Evolutionary conservation across 2,888 invertebrate species (phyloP).

Genomic region (Trachelus iudaicus): DNA sequence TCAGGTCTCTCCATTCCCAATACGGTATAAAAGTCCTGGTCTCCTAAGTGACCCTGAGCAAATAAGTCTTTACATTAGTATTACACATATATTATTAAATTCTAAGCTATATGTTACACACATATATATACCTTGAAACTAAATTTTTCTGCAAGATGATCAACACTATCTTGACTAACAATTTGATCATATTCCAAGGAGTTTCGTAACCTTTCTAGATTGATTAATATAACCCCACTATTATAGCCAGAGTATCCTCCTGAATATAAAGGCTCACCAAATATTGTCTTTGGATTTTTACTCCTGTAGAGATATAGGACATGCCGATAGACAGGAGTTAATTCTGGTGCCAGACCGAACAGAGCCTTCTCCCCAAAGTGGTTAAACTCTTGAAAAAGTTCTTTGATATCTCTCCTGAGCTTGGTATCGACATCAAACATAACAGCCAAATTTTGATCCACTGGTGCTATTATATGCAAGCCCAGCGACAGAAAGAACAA

Average conservation of each 20-base stretch:
- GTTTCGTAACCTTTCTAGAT: constrained; percentile 74
- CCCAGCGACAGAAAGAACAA: constrained; percentile 83
- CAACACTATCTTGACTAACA: constrained; percentile 68
- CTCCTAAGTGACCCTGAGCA: constrained; percentile 78
- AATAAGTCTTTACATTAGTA: neutral
- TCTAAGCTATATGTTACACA: neutral
- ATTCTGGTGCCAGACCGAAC: constrained; percentile 79
- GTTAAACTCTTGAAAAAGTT: constrained; percentile 76
- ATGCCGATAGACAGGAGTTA: constrained; percentile 83
- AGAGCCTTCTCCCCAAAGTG: constrained; percentile 73
- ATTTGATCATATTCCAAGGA: constrained; percentile 72
- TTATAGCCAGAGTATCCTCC: constrained; percentile 81
- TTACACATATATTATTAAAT: neutral
- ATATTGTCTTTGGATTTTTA: constrained; percentile 72
- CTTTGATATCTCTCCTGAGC: constrained; percentile 75
- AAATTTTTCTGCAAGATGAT: constrained; percentile 71
- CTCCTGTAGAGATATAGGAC: constrained; percentile 76
- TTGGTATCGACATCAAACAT: constrained; percentile 84
- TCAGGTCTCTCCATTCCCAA: constrained; percentile 76
- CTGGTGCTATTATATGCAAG: constrained; percentile 76
- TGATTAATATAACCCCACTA: constrained; percentile 81
- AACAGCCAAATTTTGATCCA: constrained; percentile 71
- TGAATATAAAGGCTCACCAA: constrained; percentile 68
- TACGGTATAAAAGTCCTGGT: constrained; percentile 85
- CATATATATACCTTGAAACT: constrained; percentile 67